phyloP scores from a whole-genome alignment of 2,113 vertebrate species.

The Sarotherodon lohbergeri region DNA sequence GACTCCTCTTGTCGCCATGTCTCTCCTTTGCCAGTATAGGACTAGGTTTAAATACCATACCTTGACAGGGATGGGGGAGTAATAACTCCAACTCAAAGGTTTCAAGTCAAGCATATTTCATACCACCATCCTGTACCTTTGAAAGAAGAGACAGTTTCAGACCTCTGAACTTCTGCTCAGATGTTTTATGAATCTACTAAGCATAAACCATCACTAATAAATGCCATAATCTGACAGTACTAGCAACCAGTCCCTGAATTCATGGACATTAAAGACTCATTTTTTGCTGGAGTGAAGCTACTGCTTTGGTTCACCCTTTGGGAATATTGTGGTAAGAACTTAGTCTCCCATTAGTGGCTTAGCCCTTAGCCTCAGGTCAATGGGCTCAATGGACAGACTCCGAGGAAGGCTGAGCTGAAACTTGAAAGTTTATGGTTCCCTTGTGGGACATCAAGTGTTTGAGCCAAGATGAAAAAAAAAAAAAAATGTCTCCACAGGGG shows the following conservation, averaged over 20 bases:
- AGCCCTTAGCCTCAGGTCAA: slow-evolving; percentile 27
- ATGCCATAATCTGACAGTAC: neutral
- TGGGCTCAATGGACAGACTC: neutral
- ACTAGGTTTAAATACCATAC: neutral
- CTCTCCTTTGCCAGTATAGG: neutral
- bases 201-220: neutral
- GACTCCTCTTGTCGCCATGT: slow-evolving; percentile 1
- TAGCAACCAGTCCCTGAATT: neutral
- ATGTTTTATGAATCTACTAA: neutral
- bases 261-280: neutral
- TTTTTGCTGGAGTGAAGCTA: neutral
- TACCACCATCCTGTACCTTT: neutral
- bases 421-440: slow-evolving; percentile 34
- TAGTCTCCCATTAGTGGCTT: slow-evolving; percentile 14
- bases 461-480: neutral
- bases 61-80: neutral
- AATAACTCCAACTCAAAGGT: neutral
- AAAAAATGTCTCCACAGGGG: neutral
- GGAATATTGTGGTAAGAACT: slow-evolving; percentile 11
- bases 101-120: neutral
- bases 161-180: neutral
- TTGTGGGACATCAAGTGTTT: slow-evolving; percentile 31
- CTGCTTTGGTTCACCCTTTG: neutral
- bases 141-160: neutral
- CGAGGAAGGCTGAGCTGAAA: slow-evolving; percentile 13